phyloP scores from a whole-genome alignment of 2,888 invertebrate genomes.

The Exocentrus adspersus region DNA sequence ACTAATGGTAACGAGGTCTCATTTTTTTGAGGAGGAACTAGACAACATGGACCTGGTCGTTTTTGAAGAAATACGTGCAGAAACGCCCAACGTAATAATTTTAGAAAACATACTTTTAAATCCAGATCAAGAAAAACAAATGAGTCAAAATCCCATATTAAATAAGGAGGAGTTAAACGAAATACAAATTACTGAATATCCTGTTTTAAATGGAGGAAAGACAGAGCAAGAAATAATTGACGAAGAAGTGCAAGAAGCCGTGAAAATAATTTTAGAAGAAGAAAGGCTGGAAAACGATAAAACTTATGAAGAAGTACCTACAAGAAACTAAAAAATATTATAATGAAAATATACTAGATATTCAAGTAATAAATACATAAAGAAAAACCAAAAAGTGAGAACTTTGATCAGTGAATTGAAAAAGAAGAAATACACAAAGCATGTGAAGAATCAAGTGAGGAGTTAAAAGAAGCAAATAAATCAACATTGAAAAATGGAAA shows the following conservation, averaged over 20 bases:
- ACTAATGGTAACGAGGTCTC: constrained; percentile 10
- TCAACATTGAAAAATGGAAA: not conserved
- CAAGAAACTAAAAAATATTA: constrained; percentile 3
- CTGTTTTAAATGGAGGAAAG: constrained; percentile 1
- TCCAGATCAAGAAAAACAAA: constrained; percentile 13
- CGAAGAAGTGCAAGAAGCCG: not conserved
- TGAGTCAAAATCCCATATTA: constrained; percentile 7
- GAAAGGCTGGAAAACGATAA: constrained; percentile 15
- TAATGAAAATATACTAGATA: constrained; percentile 9
- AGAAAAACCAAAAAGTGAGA: constrained; percentile 8
- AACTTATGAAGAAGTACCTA: constrained; percentile 5
- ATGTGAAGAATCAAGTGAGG: not conserved
- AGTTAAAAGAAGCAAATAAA: constrained; percentile 2
- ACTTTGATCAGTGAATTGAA: constrained; percentile 16
- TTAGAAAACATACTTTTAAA: constrained; percentile 17
- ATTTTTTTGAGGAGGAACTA: constrained; percentile 15
- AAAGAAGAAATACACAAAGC: constrained; percentile 2
- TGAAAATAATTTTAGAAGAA: constrained; percentile 13
- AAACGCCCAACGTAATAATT: constrained; percentile 10
- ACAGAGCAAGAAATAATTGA: constrained; percentile 4
- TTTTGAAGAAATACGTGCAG: constrained; percentile 6
- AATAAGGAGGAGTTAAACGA: constrained; percentile 5
- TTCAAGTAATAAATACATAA: not conserved
- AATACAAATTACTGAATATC: constrained; percentile 2
- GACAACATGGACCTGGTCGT: constrained; percentile 29